Evolutionary conservation across 2,797 vertebrate genomes (phyloP), one percentile per base, ranked within the genome.

Genomic region (Sebastes hubbsi): DNA sequence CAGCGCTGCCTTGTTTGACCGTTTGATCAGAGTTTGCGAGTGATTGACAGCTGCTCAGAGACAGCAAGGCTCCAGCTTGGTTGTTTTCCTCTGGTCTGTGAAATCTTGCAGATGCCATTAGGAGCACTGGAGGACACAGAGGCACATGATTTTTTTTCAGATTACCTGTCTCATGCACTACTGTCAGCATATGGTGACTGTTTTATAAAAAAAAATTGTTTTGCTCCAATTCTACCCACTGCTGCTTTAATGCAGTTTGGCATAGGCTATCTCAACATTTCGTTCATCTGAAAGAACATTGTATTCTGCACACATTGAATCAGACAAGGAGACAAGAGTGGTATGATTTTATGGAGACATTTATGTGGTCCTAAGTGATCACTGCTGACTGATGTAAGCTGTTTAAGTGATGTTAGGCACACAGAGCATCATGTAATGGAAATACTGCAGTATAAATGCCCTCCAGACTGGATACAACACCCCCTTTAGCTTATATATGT

Each of bases 351-450:
- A 66, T 24, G 49, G 54, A 84, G 72, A 68, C 59, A 16, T 80
- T 72, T 36, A 63, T 75, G 65, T 8, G 36, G 24, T 49, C 60
- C 18, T 80, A 70, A 86, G 69, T 82, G 58, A 82, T 80, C 10
- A 24, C 2, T 72, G 60, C 30, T 66, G 62, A 68, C 69, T 74
- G 66, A 83, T 86, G 66, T 59, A 71, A 69, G 42, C 62, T 87
- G 79, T 86, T 84, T 80, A 81, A 83, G 58, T 65, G 58, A 79
- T 29, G 2, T 34, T 8, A 61, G 18, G 12, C 56, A 52, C n/a
- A 63, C 52, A 73, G 27, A 76, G 73, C 70, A 59, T 80, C 72
- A 62, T 80, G 68, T 82, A 81, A 86, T 86, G 81, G 75, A 88
- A 76, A 79, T 29, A 46, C 24, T 56, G 62, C 72, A 70, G 24